phyloP scores from a whole-genome alignment of 2,888 invertebrate species.

The Gandaritis pyraliata region DNA sequence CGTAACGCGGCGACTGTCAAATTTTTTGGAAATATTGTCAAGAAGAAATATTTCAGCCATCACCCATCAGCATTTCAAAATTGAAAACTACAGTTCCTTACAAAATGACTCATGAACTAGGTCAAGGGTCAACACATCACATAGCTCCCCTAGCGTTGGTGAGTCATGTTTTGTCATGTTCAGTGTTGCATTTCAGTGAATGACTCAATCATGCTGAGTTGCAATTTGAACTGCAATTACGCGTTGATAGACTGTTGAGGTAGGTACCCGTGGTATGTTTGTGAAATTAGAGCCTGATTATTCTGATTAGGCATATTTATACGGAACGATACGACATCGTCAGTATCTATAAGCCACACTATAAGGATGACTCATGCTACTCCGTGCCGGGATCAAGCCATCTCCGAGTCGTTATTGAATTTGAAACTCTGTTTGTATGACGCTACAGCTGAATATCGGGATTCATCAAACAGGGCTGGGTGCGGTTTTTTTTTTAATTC shows the following conservation, averaged over 20 bases:
- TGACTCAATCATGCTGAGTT: conserved; percentile 30
- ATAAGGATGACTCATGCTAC: too few relatives aligned
- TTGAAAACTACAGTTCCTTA: neutral
- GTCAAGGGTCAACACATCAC: conserved; percentile 30
- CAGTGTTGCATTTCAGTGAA: conserved; percentile 34
- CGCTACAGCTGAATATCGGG: too few relatives aligned
- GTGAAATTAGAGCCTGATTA: conserved; percentile 21
- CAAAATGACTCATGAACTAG: conserved; percentile 26
- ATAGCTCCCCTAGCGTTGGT: conserved; percentile 23
- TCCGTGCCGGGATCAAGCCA: too few relatives aligned
- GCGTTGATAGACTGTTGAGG: conserved; percentile 15
- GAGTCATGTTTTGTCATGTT: conserved; percentile 22
- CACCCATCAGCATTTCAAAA: too few relatives aligned
- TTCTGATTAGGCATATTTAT: neutral
- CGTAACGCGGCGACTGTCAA: too few relatives aligned
- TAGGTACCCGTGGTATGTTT: conserved; percentile 17
- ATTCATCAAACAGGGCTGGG: too few relatives aligned
- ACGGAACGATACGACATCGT: neutral
- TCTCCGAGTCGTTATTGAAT: too few relatives aligned
- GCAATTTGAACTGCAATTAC: conserved; percentile 31
- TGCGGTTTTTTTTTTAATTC: too few relatives aligned
- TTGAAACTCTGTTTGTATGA: too few relatives aligned
- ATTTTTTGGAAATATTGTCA: too few relatives aligned
- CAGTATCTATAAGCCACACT: neutral
- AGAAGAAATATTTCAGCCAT: too few relatives aligned